phyloP scores from a whole-genome alignment of 2,888 invertebrate genomes.

The Drosophila dives region DNA sequence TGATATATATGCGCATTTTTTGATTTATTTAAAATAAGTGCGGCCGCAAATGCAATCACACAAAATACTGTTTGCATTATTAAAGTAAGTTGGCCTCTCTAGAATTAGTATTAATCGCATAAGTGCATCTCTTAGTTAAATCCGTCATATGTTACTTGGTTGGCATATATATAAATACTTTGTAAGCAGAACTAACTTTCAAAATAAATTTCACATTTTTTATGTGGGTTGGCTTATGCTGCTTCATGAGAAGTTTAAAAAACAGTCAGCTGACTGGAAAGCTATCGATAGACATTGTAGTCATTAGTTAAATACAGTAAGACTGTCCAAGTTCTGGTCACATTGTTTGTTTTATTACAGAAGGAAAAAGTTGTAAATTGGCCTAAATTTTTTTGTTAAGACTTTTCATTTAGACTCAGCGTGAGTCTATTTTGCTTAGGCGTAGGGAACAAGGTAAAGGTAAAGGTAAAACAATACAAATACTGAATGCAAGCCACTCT shows the following conservation, averaged over 20 bases:
- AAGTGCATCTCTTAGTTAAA: background rate
- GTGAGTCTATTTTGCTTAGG: conserved; percentile 4
- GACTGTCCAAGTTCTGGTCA: background rate
- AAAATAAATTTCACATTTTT: background rate
- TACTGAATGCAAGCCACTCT: background rate
- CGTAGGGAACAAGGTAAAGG: conserved; percentile 13
- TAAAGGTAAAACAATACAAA: conserved; percentile 16
- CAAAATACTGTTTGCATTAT: conserved; percentile 1
- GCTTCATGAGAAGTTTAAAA: background rate
- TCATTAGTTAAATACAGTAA: background rate
- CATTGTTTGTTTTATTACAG: conserved; percentile 30
- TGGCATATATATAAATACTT: background rate
- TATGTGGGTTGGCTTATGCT: background rate
- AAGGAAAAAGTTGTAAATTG: conserved; percentile 44
- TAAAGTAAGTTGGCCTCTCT: background rate
- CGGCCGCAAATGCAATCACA: background rate
- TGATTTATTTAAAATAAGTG: background rate
- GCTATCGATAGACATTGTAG: conserved; percentile 25
- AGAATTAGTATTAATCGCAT: background rate
- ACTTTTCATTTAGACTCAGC: conserved; percentile 16
- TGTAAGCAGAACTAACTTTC: background rate
- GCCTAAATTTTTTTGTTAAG: conserved; percentile 34
- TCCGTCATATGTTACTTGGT: background rate
- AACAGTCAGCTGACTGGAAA: background rate
- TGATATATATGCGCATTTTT: background rate